Conservation (phyloP, 1,140 invertebrate species). For the Uloborus diversus region DNA sequence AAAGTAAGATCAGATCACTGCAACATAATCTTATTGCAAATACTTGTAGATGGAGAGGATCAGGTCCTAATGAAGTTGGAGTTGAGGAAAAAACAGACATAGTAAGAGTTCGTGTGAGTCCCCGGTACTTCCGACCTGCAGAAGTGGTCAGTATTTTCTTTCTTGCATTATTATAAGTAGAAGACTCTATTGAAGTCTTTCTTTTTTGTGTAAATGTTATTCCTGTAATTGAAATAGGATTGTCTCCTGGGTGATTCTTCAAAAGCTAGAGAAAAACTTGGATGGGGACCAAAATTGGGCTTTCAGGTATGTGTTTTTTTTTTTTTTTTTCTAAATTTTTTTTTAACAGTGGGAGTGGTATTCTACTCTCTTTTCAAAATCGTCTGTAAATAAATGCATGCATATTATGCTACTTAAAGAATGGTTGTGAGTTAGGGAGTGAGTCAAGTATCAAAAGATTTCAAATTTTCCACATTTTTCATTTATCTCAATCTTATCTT, state of each 20-base stretch:
- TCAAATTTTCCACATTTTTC: no score
- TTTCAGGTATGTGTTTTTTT: slow-evolving; percentile 74
- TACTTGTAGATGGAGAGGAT: slow-evolving; percentile 80
- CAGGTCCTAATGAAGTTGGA: slow-evolving; percentile 86
- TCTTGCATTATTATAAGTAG: background rate
- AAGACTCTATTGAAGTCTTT: background rate
- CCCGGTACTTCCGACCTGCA: slow-evolving; percentile 95
- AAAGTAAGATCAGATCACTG: background rate
- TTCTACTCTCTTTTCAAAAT: background rate
- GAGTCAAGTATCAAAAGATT: background rate
- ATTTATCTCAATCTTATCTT: no score
- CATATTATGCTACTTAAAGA: background rate
- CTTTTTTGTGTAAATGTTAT: background rate
- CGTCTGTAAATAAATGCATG: background rate
- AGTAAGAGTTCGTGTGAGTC: slow-evolving; percentile 89
- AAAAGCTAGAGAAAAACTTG: slow-evolving; percentile 86
- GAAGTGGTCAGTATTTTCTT: slow-evolving; percentile 81
- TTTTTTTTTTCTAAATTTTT: background rate
- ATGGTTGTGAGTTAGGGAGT: background rate
- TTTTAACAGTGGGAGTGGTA: background rate
- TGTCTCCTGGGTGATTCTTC: slow-evolving; percentile 87
- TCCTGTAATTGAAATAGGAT: slow-evolving; percentile 71
- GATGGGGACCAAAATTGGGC: slow-evolving; percentile 86
- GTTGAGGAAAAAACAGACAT: slow-evolving; percentile 81
- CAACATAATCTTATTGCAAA: background rate